Evolutionary conservation across 2,797 vertebrate species (phyloP).

Genomic region (Onychomys leucogaster): DNA sequence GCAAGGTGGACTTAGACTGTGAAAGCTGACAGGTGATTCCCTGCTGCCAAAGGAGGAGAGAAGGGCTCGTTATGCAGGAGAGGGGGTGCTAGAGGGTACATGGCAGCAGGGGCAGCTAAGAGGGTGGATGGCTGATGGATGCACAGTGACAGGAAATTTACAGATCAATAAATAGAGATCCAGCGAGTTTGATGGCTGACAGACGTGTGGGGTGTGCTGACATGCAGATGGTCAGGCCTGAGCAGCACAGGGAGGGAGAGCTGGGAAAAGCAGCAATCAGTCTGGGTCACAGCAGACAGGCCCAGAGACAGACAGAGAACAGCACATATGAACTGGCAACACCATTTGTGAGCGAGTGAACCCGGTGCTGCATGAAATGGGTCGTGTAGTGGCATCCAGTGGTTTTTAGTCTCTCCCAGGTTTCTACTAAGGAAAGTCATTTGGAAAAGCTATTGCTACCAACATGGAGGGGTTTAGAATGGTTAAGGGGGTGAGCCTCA

Average conservation of each 20-base stretch:
- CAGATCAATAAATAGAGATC: slow-evolving; percentile 61
- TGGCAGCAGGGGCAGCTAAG: background rate
- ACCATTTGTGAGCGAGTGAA: background rate
- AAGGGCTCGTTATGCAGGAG: background rate
- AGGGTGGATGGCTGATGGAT: slow-evolving; percentile 22
- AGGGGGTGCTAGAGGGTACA: background rate
- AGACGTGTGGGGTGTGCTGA: background rate
- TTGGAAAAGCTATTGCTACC: background rate
- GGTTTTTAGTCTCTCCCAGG: background rate
- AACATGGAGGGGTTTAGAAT: background rate
- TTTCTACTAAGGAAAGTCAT: slow-evolving; percentile 1
- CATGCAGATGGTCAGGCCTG: slow-evolving; percentile 23
- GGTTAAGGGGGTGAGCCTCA: background rate
- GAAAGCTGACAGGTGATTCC: background rate
- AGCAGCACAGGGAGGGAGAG: background rate
- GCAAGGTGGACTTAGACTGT: background rate
- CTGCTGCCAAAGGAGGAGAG: background rate
- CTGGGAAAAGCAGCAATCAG: background rate
- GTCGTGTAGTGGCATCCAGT: accelerated
- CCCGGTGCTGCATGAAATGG: background rate
- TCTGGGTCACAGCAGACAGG: background rate
- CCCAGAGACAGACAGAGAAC: slow-evolving; percentile 11
- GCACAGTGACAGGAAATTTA: slow-evolving; percentile 41
- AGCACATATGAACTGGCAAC: background rate
- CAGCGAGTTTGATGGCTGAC: slow-evolving; percentile 43